phyloP scores from a whole-genome alignment of 2,888 invertebrate genomes.

The Mesorhabditis sp. region DNA sequence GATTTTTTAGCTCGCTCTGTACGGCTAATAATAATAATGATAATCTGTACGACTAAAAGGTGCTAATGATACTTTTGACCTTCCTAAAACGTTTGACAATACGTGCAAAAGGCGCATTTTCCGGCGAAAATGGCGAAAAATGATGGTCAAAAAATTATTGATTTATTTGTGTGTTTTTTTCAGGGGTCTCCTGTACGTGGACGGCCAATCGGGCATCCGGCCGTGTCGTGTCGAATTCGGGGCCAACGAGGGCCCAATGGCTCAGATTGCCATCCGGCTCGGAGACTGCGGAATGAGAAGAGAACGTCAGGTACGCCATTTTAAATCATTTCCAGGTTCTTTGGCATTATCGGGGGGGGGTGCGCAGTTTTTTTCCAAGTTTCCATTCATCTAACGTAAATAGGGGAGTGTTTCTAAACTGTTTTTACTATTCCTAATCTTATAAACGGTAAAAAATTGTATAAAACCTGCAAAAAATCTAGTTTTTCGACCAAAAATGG shows the following conservation, averaged over 20 bases:
- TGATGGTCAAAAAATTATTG: neutral
- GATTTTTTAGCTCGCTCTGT: neutral
- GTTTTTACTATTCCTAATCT: too few species aligned
- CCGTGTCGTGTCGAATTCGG: slow-evolving; percentile 45
- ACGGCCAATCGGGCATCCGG: slow-evolving; percentile 41
- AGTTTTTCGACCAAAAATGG: too few species aligned
- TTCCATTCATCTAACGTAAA: too few species aligned
- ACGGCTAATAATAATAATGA: too few species aligned
- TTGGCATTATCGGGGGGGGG: neutral
- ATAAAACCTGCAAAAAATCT: too few species aligned
- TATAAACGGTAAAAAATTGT: too few species aligned
- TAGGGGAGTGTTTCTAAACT: too few species aligned
- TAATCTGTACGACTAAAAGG: too few species aligned
- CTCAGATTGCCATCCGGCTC: slow-evolving; percentile 39
- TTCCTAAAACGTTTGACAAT: too few species aligned
- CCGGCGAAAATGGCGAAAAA: too few species aligned
- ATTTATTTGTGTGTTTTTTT: slow-evolving; percentile 9
- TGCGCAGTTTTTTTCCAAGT: neutral
- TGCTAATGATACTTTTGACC: too few species aligned
- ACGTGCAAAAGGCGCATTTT: too few species aligned
- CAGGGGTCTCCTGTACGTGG: slow-evolving; percentile 53
- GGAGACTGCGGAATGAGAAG: slow-evolving; percentile 54
- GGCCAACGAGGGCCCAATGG: slow-evolving; percentile 34
- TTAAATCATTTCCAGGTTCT: neutral
- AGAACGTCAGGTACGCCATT: slow-evolving; percentile 35